These are phyloP conservation scores for Pseudomyrmex concolor DNA, from an alignment of 1,140 invertebrate genomes.

Conservation along the genomic window DNA sequence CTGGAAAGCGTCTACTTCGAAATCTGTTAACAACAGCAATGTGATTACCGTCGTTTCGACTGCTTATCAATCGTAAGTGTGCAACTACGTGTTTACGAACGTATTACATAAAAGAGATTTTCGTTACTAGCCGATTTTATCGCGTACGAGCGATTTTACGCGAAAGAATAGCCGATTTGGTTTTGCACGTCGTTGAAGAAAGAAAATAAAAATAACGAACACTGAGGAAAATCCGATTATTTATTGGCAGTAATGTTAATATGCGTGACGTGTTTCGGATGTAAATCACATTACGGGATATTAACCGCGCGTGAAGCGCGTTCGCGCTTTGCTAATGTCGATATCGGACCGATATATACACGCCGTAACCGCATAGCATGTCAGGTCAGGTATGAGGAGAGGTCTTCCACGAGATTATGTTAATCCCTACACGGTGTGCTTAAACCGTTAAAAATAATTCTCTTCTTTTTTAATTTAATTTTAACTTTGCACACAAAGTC, in stretches of 20 bases:
- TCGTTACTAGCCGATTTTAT: slow-evolving; percentile 34
- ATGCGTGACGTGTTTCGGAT: background rate
- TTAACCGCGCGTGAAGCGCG: slow-evolving; percentile 58
- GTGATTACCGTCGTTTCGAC: background rate
- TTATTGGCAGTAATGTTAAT: background rate
- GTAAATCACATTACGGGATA: slow-evolving; percentile 52
- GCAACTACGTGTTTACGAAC: background rate
- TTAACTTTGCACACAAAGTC: background rate
- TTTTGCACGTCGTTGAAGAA: background rate
- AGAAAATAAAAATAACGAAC: background rate
- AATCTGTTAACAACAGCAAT: background rate
- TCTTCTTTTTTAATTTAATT: background rate
- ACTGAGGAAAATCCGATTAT: background rate
- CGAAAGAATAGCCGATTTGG: background rate
- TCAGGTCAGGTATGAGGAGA: background rate
- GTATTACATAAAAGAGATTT: background rate
- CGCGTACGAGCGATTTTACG: background rate
- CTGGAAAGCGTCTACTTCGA: too few species aligned
- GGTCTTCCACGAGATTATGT: slow-evolving; percentile 26
- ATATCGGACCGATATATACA: slow-evolving; percentile 53
- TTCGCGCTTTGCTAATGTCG: slow-evolving; percentile 54
- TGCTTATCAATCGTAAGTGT: too few species aligned
- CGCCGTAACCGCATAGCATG: background rate
- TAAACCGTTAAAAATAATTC: background rate
- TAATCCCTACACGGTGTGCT: slow-evolving; percentile 41